A percentile compares a stretch with the other conserved stretches of the same genome.
phyloP scores from a whole-genome alignment of 2,797 vertebrate species.

The Brachyalestes nurse region DNA sequence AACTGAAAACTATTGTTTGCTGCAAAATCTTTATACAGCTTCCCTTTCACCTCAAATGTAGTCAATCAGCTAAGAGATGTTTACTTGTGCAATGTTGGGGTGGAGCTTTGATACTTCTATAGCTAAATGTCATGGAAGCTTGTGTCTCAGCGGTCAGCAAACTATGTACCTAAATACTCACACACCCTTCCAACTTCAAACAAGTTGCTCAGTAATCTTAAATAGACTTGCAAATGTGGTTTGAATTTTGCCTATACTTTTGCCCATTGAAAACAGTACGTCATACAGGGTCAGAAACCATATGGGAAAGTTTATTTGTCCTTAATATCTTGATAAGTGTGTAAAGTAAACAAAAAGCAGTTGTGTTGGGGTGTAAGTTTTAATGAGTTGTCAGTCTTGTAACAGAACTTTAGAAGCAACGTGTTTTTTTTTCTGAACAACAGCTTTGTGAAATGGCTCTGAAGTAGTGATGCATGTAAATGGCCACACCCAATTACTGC shows the following conservation, averaged over 20 bases:
- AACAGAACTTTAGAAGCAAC: not conserved
- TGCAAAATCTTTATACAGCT: not conserved
- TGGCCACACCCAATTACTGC: not conserved
- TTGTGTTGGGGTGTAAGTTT: not conserved
- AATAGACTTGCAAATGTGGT: too few species aligned
- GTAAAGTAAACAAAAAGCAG: not conserved
- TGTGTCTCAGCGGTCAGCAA: not conserved
- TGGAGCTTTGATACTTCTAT: not conserved
- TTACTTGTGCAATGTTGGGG: too few species aligned
- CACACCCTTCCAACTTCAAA: too few species aligned
- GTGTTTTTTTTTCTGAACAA: not conserved
- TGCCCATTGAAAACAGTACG: not conserved
- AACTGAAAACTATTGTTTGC: not conserved
- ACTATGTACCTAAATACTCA: not conserved
- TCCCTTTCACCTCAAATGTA: not conserved
- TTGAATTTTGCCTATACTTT: not conserved
- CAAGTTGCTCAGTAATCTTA: too few species aligned
- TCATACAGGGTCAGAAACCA: not conserved
- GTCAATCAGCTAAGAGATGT: not conserved
- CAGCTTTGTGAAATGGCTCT: not conserved
- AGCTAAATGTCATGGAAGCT: not conserved
- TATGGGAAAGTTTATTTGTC: not conserved
- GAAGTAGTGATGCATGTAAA: not conserved
- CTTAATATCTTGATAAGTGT: not conserved
- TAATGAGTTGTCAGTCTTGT: not conserved